These are phyloP conservation scores for Drosophila dunni DNA, from an alignment of 1,140 invertebrate species.

Conservation along the genomic window DNA sequence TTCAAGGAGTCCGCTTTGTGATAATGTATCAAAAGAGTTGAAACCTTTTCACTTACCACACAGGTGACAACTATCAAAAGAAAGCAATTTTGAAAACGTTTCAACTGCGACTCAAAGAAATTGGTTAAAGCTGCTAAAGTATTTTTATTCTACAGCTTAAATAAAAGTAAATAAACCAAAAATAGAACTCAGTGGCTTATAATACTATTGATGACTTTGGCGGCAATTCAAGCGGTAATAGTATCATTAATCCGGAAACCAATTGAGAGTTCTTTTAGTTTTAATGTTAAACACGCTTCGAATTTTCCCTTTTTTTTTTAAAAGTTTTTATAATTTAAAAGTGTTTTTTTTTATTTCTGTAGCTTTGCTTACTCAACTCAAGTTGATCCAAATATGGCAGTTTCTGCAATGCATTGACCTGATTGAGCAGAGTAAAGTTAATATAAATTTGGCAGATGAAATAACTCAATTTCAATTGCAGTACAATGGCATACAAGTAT, in stretches of 20 bases:
- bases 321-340: too few relatives aligned
- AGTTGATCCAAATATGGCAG: background rate
- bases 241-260: too few relatives aligned
- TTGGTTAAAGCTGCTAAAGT: background rate
- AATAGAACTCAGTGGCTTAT: too few relatives aligned
- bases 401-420: slow-evolving; percentile 18
- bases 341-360: too few relatives aligned
- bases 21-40: slow-evolving; percentile 10
- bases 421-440: slow-evolving; percentile 8
- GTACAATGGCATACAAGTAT: slow-evolving; percentile 24
- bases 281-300: too few relatives aligned
- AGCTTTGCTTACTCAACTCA: too few relatives aligned
- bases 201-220: too few relatives aligned
- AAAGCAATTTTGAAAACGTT: background rate
- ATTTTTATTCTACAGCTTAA: background rate
- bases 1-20: slow-evolving; percentile 26
- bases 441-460: slow-evolving; percentile 38
- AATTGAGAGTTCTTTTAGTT: too few relatives aligned
- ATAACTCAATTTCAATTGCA: slow-evolving; percentile 33
- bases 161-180: too few relatives aligned
- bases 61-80: slow-evolving; percentile 15
- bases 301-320: too few relatives aligned
- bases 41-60: background rate
- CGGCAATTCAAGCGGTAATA: too few relatives aligned
- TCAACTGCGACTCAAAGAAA: background rate